phyloP scores from a whole-genome alignment of 2,113 vertebrate genomes.

The Cyprinodon brontotheroides region DNA sequence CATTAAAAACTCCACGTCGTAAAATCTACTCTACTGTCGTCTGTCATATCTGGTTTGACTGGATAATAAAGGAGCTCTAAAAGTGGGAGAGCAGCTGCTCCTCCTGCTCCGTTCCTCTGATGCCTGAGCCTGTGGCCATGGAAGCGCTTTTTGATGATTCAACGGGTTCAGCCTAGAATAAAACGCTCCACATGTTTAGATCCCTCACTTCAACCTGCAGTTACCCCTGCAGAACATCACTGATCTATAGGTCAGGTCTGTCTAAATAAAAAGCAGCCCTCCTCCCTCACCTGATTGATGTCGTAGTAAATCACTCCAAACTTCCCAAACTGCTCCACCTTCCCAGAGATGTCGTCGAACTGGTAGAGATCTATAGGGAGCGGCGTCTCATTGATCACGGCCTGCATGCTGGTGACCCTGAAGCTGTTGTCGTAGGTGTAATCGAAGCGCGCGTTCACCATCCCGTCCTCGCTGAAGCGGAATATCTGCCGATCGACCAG shows the following conservation, averaged over 20 bases:
- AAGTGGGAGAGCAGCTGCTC: too few species aligned
- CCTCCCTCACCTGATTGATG: conserved; percentile 85
- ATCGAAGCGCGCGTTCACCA: conserved; percentile 98
- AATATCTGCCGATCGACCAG: conserved; percentile 97
- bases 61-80: too few species aligned
- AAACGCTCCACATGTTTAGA: too few species aligned
- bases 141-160: too few species aligned
- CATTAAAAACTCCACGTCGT: too few species aligned
- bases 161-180: too few species aligned
- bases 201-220: too few species aligned
- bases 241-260: not conserved
- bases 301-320: conserved; percentile 99
- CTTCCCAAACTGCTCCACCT: conserved; percentile 98
- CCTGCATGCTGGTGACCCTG: conserved; percentile 98
- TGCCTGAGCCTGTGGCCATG: too few species aligned
- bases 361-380: conserved; percentile 98
- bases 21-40: too few species aligned
- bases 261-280: not conserved
- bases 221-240: too few species aligned
- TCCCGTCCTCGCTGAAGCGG: conserved; percentile 97
- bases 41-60: too few species aligned
- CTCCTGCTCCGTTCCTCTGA: too few species aligned
- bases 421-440: conserved; percentile 99
- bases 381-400: conserved; percentile 98
- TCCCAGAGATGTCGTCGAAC: conserved; percentile 97